phyloP scores from a whole-genome alignment of 2,113 vertebrate genomes.

The Noctilio leporinus region DNA sequence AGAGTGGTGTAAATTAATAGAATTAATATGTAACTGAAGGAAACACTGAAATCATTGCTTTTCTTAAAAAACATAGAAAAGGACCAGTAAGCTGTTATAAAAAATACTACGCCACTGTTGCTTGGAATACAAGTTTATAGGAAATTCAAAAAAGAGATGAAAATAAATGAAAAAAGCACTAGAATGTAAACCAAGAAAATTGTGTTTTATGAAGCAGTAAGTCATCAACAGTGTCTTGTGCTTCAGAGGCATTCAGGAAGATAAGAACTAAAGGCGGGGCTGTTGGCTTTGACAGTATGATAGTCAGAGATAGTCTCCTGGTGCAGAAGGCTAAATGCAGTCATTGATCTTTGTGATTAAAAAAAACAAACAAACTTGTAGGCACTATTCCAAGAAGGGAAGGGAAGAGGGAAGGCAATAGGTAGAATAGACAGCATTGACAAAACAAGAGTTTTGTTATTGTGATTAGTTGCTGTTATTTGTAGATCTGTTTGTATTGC shows the following conservation, averaged over 20 bases:
- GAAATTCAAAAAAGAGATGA: neutral
- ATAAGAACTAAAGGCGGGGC: neutral
- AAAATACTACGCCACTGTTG: neutral
- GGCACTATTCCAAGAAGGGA: neutral
- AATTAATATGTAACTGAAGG: neutral
- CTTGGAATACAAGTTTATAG: neutral
- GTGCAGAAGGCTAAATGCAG: neutral
- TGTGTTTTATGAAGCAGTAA: neutral
- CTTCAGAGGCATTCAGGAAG: neutral
- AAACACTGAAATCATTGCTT: neutral
- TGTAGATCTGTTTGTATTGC: neutral
- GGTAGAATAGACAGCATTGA: neutral
- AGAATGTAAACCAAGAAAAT: neutral
- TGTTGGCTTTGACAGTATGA: neutral
- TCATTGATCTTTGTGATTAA: neutral
- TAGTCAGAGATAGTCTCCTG: neutral
- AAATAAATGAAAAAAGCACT: neutral
- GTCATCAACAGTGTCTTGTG: neutral
- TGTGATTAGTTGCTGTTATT: neutral
- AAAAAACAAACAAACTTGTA: neutral
- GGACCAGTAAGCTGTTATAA: neutral
- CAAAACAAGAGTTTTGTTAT: neutral
- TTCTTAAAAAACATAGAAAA: constrained; percentile 4
- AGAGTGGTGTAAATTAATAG: neutral
- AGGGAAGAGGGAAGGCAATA: neutral